Evolutionary conservation across 1,140 invertebrate species (phyloP).

Genomic region (Aphis craccivora): DNA sequence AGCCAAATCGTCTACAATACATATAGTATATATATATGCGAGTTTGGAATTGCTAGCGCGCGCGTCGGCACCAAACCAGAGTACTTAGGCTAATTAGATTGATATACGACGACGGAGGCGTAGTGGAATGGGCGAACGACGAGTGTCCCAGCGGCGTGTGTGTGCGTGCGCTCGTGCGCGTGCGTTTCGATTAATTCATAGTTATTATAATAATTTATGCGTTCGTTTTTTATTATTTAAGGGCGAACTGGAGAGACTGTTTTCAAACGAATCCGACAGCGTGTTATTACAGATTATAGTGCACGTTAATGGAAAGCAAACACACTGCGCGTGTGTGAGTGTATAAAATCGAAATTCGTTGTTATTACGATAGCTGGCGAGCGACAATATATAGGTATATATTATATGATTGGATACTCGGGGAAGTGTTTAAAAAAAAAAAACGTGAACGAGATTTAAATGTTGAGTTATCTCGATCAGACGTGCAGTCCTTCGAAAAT

Average conservation of each 20-base stretch:
- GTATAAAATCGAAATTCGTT: constrained; percentile 23
- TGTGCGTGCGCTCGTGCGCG: neutral
- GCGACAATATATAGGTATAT: no score
- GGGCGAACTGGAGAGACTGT: neutral
- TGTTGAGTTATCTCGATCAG: neutral
- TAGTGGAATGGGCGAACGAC: neutral
- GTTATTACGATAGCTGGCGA: neutral
- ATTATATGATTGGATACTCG: neutral
- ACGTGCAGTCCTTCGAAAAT: neutral
- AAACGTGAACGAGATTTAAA: neutral
- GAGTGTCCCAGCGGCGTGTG: neutral
- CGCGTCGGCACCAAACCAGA: neutral
- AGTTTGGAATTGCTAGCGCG: neutral
- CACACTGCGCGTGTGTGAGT: neutral
- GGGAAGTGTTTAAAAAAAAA: neutral
- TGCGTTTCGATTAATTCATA: constrained; percentile 3
- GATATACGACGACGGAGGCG: neutral
- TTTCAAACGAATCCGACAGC: constrained; percentile 21
- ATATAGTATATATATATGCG: neutral
- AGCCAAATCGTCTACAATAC: neutral
- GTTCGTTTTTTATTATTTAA: neutral
- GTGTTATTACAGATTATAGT: neutral
- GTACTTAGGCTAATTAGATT: constrained; percentile 34
- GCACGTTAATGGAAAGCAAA: constrained; percentile 19
- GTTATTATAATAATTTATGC: constrained; percentile 26